Conservation (phyloP, 2,888 invertebrate species). For the Epirrita christyi region DNA sequence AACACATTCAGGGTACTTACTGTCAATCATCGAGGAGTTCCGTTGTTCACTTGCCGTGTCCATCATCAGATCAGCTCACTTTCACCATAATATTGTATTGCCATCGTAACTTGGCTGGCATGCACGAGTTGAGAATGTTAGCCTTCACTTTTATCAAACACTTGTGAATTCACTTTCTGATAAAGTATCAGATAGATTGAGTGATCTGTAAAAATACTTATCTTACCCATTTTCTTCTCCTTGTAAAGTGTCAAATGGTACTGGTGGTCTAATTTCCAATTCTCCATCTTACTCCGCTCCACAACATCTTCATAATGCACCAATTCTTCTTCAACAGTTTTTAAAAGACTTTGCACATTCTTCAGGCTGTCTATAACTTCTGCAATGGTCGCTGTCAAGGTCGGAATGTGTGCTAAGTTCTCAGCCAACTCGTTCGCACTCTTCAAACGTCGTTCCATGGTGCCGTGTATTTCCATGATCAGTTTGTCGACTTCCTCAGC, state of each 20-base stretch:
- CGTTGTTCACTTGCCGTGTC: too few relatives aligned
- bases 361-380: conserved; percentile 80
- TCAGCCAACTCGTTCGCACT: conserved; percentile 68
- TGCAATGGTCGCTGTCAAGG: conserved; percentile 72
- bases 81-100: too few relatives aligned
- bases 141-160: too few relatives aligned
- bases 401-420: conserved; percentile 66
- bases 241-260: conserved; percentile 89
- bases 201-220: background rate
- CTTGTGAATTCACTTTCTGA: too few relatives aligned
- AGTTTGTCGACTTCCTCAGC: conserved; percentile 82
- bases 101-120: too few relatives aligned
- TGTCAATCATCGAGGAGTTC: too few relatives aligned
- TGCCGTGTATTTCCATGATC: conserved; percentile 66
- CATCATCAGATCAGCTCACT: too few relatives aligned
- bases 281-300: conserved; percentile 88
- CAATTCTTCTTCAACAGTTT: conserved; percentile 87
- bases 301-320: conserved; percentile 88
- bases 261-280: conserved; percentile 88
- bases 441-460: conserved; percentile 59
- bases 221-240: conserved; percentile 88
- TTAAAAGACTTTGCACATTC: conserved; percentile 83
- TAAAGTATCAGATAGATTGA: too few relatives aligned
- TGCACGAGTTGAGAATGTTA: too few relatives aligned
- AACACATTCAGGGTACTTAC: too few relatives aligned